Conservation (phyloP, 2,888 invertebrate genomes). For the Cactoblastis cactorum region DNA sequence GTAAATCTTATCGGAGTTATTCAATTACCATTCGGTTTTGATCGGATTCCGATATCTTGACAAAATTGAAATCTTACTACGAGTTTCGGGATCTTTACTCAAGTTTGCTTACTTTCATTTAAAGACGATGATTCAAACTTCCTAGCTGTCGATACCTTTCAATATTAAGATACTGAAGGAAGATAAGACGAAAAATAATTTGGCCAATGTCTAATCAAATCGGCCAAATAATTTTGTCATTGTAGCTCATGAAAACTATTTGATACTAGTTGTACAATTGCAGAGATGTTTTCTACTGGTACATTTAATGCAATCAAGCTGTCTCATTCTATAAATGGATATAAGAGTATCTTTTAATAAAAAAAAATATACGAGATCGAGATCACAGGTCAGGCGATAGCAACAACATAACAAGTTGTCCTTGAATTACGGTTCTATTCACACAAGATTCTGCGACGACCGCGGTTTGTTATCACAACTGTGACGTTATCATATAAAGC, state of each 20-base stretch:
- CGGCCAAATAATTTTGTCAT: too few species aligned
- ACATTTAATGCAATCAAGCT: too few species aligned
- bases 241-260: too few species aligned
- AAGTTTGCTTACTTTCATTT: too few species aligned
- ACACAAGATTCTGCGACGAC: not conserved
- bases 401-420: not conserved
- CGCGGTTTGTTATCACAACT: slow-evolving; percentile 1
- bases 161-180: too few species aligned
- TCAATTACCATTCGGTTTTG: not conserved
- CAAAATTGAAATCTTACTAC: not conserved
- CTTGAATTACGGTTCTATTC: slow-evolving; percentile 3
- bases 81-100: not conserved
- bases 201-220: too few species aligned
- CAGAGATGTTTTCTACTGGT: too few species aligned
- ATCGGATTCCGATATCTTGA: not conserved
- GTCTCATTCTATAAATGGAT: not conserved
- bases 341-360: not conserved
- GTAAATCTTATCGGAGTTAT: not conserved
- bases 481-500: not conserved
- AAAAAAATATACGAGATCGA: not conserved
- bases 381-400: not conserved
- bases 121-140: too few species aligned
- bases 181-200: too few species aligned
- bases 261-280: too few species aligned
- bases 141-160: too few species aligned